These are phyloP conservation scores for Triplophysa rosa DNA, from an alignment of 2,113 vertebrate species.

Conservation along the genomic window DNA sequence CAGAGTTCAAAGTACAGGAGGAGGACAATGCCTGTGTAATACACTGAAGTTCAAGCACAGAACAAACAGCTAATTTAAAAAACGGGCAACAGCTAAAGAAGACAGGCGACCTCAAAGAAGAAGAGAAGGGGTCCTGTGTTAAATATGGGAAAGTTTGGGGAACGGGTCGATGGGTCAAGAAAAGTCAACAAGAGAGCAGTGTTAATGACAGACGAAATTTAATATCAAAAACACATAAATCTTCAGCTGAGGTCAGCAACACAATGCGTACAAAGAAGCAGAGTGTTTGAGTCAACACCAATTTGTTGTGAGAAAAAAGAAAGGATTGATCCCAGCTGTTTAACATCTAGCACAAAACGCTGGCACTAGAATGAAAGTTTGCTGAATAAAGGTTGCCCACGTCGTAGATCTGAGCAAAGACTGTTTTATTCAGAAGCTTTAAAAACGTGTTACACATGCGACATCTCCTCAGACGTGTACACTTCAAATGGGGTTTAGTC, in stretches of 20 bases:
- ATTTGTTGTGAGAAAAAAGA: slow-evolving; percentile 82
- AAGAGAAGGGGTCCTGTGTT: slow-evolving; percentile 76
- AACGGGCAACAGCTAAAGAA: slow-evolving; percentile 60
- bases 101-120: slow-evolving; percentile 61
- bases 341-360: slow-evolving; percentile 87
- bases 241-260: slow-evolving; percentile 82
- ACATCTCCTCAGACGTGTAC: not conserved
- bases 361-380: slow-evolving; percentile 76
- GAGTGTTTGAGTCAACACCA: slow-evolving; percentile 85
- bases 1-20: slow-evolving; percentile 81
- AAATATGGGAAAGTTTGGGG: slow-evolving; percentile 93
- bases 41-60: slow-evolving; percentile 99
- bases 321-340: slow-evolving; percentile 77
- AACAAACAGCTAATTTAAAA: slow-evolving; percentile 89
- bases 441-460: too few species aligned
- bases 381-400: not conserved
- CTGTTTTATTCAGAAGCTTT: not conserved
- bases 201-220: slow-evolving; percentile 92
- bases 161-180: slow-evolving; percentile 85
- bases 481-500: not conserved
- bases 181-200: slow-evolving; percentile 98
- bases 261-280: slow-evolving; percentile 85
- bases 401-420: not conserved
- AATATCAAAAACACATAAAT: slow-evolving; percentile 99
- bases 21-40: slow-evolving; percentile 81